Evolutionary conservation across 2,797 vertebrate species (phyloP), one percentile per base, ranked within the genome.

Genomic region (Sebastes steindachneri): DNA sequence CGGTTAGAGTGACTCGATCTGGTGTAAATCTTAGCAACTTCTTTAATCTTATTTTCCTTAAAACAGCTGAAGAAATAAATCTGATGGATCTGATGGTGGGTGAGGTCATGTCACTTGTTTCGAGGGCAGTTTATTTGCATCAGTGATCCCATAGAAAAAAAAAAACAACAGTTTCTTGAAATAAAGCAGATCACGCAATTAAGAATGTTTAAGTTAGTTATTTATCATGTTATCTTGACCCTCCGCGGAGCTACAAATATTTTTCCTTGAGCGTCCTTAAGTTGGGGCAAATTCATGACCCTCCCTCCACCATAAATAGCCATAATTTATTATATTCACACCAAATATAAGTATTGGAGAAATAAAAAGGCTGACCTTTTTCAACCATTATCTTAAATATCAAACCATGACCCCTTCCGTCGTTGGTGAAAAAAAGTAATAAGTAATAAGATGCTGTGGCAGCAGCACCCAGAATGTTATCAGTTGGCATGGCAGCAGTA

Each of bases 1-100:
- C 73, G 37, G 67, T 75, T 66, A 54, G 57, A 69, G 59, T 78
- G 84, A 85, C 70, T 77, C 75, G 54, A 80, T 84, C 75, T 69
- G 25, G 35, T n/a, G 57, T 48, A 29, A 17, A 65, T 58, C 12
- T 69, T 31, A 67, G 41, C 28, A 54, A 77, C 59, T 58, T n/a
- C 1, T 79, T 73, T 75, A 48, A 76, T 91, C 17, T 73, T 53
- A 54, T 68, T 83, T 83, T 51, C 71, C 45, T 63, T 26, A 41
- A 41, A 85, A 62, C 57, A 79, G 70, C 26, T 58, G 4, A 75
- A 63, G 37, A 48, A 48, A 48, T 48, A 19, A 72, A 69, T 82
- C 21, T 10, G 29, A 67, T 33, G 29, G 10, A 67, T 59, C 21
- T 70, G 60, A 23, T 41, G 33, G 31, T 10, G 45, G 15, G 0